A percentile compares a stretch with the other conserved stretches of the same genome.
These are phyloP conservation scores for Alethe diademata DNA, from an alignment of 2,113 vertebrate genomes.

Conservation along the genomic window DNA sequence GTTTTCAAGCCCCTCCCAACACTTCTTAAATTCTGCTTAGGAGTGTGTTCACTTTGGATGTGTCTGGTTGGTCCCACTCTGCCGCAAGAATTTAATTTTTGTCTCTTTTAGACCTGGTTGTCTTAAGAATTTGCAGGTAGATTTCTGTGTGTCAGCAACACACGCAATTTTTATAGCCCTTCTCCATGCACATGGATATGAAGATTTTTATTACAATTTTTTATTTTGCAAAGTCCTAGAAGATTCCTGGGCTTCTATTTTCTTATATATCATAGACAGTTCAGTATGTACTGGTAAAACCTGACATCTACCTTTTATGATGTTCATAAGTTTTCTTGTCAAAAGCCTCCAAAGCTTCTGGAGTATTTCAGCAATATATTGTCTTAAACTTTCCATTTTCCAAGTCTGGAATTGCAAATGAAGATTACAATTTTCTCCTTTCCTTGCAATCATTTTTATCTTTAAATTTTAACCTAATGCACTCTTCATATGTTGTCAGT, in stretches of 20 bases:
- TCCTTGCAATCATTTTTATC: neutral
- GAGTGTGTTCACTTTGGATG: neutral
- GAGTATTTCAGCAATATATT: neutral
- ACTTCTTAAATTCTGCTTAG: neutral
- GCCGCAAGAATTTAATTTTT: neutral
- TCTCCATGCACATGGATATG: neutral
- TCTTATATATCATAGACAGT: neutral
- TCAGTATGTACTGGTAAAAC: neutral
- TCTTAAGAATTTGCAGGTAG: neutral
- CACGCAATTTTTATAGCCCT: neutral
- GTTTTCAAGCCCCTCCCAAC: neutral
- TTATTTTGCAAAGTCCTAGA: neutral
- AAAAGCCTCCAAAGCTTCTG: neutral
- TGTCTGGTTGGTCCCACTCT: neutral
- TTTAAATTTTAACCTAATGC: neutral
- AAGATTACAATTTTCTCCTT: neutral
- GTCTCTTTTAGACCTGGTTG: neutral
- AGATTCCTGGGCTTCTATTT: neutral
- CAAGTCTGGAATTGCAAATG: neutral
- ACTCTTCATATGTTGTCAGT: neutral
- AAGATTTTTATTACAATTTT: neutral
- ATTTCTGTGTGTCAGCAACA: neutral
- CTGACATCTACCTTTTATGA: neutral
- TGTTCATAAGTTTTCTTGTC: neutral
- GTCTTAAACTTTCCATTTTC: neutral